These are phyloP conservation scores for Sanderia malayensis DNA, from an alignment of 30 jellyfish, hydroid and myxozoan genomes.

Conservation along the genomic window DNA sequence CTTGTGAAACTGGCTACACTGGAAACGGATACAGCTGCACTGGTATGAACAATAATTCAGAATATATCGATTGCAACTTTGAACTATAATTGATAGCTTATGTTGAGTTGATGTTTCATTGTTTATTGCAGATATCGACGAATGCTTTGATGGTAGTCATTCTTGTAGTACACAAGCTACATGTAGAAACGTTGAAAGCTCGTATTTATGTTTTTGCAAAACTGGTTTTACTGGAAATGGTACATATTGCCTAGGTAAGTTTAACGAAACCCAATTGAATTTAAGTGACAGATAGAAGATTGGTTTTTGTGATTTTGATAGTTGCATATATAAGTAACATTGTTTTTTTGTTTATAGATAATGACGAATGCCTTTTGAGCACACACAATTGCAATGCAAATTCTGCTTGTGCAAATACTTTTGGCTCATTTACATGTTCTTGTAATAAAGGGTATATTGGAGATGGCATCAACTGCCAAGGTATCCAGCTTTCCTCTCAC, in stretches of 20 bases:
- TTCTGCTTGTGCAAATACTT: constrained; percentile 37
- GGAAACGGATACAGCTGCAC: constrained; percentile 53
- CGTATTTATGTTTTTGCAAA: constrained; percentile 61
- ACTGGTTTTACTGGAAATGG: constrained; percentile 58
- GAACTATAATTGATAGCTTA: too few relatives aligned
- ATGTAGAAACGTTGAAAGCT: constrained; percentile 60
- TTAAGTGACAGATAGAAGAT: background rate
- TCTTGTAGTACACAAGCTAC: constrained; percentile 33
- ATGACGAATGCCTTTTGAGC: constrained; percentile 23
- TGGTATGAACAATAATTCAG: constrained; percentile 27
- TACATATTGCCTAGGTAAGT: constrained; percentile 27
- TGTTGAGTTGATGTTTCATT: too few relatives aligned
- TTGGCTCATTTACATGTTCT: constrained; percentile 38
- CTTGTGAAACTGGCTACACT: constrained; percentile 37
- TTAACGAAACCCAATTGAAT: background rate
- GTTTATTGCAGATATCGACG: constrained; percentile 39
- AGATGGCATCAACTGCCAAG: constrained; percentile 44
- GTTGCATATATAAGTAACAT: too few relatives aligned
- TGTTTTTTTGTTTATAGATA: constrained; percentile 26
- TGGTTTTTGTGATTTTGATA: background rate
- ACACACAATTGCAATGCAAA: constrained; percentile 33
- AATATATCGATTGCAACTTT: too few relatives aligned
- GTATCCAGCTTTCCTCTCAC: too few relatives aligned
- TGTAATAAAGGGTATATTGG: constrained; percentile 38
- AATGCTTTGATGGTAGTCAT: constrained; percentile 6